Conservation (phyloP, 2,113 vertebrate species). For the Sterna hirundo region DNA sequence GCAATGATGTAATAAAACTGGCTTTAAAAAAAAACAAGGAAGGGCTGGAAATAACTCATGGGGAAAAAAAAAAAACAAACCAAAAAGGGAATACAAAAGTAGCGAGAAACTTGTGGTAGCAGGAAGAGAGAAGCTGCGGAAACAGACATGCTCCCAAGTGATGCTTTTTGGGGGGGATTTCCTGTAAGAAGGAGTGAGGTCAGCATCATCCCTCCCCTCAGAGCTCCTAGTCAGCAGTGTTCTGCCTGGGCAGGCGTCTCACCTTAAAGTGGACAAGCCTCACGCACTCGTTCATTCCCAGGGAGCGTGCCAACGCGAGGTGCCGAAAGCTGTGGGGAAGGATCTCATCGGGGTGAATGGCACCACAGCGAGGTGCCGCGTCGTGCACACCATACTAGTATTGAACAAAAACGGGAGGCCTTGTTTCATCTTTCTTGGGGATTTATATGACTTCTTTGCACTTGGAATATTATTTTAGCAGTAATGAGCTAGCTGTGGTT, state of each 20-base stretch:
- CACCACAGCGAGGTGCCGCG: not conserved
- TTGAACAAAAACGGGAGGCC: not conserved
- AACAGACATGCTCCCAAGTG: not conserved
- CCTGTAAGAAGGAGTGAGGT: not conserved
- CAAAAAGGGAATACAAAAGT: not conserved
- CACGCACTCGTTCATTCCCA: not conserved
- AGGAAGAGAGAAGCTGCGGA: not conserved
- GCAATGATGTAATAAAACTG: not conserved
- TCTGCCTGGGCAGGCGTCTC: rapidly evolving
- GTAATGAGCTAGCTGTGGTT: conserved; percentile 16
- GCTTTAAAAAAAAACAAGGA: not conserved
- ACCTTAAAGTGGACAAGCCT: not conserved
- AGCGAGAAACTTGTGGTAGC: not conserved
- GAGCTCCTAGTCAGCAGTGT: not conserved
- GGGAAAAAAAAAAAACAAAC: not conserved
- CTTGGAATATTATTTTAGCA: conserved; percentile 26
- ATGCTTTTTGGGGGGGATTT: not conserved
- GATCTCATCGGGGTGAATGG: not conserved
- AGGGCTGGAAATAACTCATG: conserved; percentile 17
- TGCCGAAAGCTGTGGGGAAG: not conserved
- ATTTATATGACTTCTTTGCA: conserved; percentile 9
- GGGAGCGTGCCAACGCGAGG: rapidly evolving
- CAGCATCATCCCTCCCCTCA: not conserved
- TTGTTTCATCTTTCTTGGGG: conserved; percentile 16
- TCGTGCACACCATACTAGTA: not conserved